Base-by-base conservation (phyloP, 2,113 vertebrate genomes). In the Cepphus grylle region DNA sequence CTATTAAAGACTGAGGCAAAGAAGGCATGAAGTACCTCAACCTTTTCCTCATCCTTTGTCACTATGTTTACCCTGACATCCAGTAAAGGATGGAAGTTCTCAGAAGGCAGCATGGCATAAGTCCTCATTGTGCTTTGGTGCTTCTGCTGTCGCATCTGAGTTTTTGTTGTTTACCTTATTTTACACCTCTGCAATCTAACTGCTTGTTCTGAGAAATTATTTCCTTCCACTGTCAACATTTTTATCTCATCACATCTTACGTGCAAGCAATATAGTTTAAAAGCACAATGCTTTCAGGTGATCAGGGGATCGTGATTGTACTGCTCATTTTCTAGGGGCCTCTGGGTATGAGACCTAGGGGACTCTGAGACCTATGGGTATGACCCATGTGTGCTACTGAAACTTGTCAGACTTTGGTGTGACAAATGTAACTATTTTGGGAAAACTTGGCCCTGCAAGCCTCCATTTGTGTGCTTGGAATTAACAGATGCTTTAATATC, bases 401-500 rank as follows among this genome's bases (percentile, higher is more conserved):
- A 49, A 30, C 43, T 70, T 22, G 47, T 49, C 47, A 22, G 21
- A 49, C 21, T 49, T 49, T 21, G 11, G 34, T 61, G 9, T 27
- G 74, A 88, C 42, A 73, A 69, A 86, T 12, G 20, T 66, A 87
- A 85, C 49, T 86, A 42, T 82, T 90, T 56, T 86, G 50, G 42
- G 81, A 84, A 66, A 81, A 70, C 15, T 90, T 90, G 62, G 15
- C 62, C 49, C 49, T 58, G 19, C 17, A 58, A 93, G 27, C 50
- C 49, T 88, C 45, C 3, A 1, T 92, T 93, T 88, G 53, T 3
- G 4, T 11, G 34, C n/a, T 73, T 80, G 76, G 59, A 90, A 81
- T 92, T 71, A 94, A 72, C 72, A 96, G 69, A 78, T 82, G 63
- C 63, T 86, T 83, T 78, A 40, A 43, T 55, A 58, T 43, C 29